Conservation (phyloP, 1,140 invertebrate species). For the Eupeodes corollae region DNA sequence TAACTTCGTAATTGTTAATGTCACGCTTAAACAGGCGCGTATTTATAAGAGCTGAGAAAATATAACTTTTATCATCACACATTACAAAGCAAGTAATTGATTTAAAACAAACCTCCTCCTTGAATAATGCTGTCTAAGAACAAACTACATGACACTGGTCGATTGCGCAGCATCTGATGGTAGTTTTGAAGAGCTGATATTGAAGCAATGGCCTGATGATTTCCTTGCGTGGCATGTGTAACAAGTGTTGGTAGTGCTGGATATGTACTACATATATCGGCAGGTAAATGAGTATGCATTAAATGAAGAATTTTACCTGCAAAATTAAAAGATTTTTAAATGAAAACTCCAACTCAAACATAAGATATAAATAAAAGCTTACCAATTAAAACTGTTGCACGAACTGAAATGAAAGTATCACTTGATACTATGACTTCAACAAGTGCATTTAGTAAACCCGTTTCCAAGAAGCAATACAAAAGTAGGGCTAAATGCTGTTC, state of each 20-base stretch:
- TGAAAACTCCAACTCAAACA: neutral
- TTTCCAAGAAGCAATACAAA: slow-evolving; percentile 76
- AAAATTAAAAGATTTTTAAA: slow-evolving; percentile 12
- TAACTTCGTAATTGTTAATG: slow-evolving; percentile 23
- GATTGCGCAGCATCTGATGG: slow-evolving; percentile 64
- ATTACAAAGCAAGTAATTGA: neutral
- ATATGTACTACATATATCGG: slow-evolving; percentile 69
- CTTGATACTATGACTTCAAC: slow-evolving; percentile 83
- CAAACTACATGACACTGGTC: slow-evolving; percentile 65
- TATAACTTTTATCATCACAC: neutral
- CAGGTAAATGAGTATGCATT: slow-evolving; percentile 69
- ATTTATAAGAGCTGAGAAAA: slow-evolving; percentile 21
- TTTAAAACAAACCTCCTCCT: slow-evolving; percentile 18
- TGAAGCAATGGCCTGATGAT: slow-evolving; percentile 67
- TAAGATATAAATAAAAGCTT: slow-evolving; percentile 11
- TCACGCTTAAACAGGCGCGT: slow-evolving; percentile 32
- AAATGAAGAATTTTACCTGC: slow-evolving; percentile 71
- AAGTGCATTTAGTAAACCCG: slow-evolving; percentile 75
- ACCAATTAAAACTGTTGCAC: slow-evolving; percentile 78
- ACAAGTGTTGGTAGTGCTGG: slow-evolving; percentile 72
- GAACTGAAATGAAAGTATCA: slow-evolving; percentile 78
- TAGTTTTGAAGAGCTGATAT: slow-evolving; percentile 65
- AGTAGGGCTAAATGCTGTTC: slow-evolving; percentile 85
- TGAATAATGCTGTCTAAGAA: slow-evolving; percentile 74
- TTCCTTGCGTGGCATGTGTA: slow-evolving; percentile 61